Conservation (phyloP, 2,888 invertebrate species). For the Cantharis nigra region DNA sequence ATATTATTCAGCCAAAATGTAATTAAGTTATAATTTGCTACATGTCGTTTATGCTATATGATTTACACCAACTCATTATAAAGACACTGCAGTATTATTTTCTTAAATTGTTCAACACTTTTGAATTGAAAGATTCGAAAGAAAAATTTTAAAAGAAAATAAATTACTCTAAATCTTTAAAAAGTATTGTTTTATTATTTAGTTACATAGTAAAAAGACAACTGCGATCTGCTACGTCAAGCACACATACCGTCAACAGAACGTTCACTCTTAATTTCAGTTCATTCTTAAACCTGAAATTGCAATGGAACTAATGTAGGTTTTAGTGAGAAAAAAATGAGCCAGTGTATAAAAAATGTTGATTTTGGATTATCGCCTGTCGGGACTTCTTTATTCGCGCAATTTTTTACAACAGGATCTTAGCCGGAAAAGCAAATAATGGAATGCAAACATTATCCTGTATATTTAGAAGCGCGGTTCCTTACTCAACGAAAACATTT, state of each 20-base stretch:
- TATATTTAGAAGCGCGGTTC: not conserved
- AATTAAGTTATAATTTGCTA: conserved; percentile 31
- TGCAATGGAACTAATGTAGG: no score
- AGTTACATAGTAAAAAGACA: no score
- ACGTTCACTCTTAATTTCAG: no score
- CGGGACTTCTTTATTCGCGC: not conserved
- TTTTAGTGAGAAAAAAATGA: no score
- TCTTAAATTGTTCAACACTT: not conserved
- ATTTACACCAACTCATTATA: not conserved
- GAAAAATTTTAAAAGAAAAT: no score
- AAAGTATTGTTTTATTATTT: no score
- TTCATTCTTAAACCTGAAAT: no score
- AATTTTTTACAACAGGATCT: not conserved
- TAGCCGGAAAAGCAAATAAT: not conserved
- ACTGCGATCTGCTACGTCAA: no score
- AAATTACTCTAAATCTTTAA: no score
- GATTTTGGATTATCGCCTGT: not conserved
- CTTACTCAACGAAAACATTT: not conserved
- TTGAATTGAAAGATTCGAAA: no score
- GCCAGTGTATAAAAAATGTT: no score
- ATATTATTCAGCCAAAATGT: conserved; percentile 33
- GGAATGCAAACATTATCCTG: not conserved
- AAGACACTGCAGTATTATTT: not conserved
- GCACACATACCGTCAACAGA: no score
- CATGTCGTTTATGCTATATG: not conserved